phyloP scores from a whole-genome alignment of 2,113 vertebrate genomes.

The Perca fluviatilis region DNA sequence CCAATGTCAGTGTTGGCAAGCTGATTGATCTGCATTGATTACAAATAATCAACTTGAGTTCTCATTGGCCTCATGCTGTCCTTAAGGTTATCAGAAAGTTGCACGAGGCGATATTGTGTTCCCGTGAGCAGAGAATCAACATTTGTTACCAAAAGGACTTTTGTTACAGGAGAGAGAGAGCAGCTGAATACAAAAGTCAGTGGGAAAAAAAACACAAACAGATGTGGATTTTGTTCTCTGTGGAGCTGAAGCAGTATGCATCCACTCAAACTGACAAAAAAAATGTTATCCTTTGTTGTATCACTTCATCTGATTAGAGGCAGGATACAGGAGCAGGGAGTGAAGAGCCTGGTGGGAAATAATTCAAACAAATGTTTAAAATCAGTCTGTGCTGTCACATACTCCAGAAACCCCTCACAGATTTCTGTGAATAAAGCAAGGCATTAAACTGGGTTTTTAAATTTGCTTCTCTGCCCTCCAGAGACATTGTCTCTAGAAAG shows the following conservation, averaged over 20 bases:
- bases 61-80: conserved; percentile 30
- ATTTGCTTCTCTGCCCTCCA: neutral
- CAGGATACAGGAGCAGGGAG: neutral
- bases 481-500: neutral
- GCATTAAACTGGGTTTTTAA: neutral
- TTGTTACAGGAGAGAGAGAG: neutral
- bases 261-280: neutral
- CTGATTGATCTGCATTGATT: conserved; percentile 55
- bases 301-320: neutral
- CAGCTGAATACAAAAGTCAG: neutral
- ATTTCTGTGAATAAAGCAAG: neutral
- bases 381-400: neutral
- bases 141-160: neutral
- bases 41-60: conserved; percentile 58
- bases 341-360: neutral
- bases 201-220: neutral
- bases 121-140: neutral
- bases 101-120: conserved; percentile 36
- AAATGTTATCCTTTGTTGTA: neutral
- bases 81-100: conserved; percentile 45
- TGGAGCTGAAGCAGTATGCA: neutral
- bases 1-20: conserved; percentile 37
- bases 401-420: neutral
- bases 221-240: neutral
- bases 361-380: neutral